Percentiles rank a stretch among this genome's conserved stretches.
These are phyloP conservation scores for Cantharis nigra DNA, from an alignment of 2,888 invertebrate genomes.

Conservation along the genomic window DNA sequence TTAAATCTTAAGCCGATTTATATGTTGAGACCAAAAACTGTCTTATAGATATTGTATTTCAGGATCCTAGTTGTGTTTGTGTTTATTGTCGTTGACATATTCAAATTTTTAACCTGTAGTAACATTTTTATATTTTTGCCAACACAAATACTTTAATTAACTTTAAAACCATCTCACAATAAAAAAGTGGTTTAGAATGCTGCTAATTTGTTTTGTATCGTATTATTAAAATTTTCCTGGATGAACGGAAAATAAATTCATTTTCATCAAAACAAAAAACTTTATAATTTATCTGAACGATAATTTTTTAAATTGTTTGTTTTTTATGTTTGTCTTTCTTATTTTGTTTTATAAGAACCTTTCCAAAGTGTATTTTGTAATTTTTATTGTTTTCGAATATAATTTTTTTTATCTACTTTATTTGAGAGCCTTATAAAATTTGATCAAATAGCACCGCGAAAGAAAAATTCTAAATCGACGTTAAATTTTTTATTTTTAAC, in stretches of 20 bases:
- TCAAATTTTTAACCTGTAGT: neutral
- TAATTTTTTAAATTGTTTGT: neutral
- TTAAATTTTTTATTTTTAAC: neutral
- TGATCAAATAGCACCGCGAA: neutral
- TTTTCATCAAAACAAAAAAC: neutral
- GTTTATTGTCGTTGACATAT: slow-evolving; percentile 14
- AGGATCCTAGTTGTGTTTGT: slow-evolving; percentile 15
- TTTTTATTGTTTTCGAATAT: neutral
- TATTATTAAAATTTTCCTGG: neutral
- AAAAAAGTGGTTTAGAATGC: neutral
- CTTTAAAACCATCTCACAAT: neutral
- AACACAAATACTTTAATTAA: neutral
- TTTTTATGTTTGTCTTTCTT: neutral
- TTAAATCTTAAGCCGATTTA: slow-evolving; percentile 31
- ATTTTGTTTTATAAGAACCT: neutral
- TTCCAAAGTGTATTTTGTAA: neutral
- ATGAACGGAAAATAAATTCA: neutral
- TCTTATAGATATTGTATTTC: slow-evolving; percentile 27
- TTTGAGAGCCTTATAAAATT: neutral
- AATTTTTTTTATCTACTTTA: neutral
- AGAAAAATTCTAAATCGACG: neutral
- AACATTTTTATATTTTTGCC: slow-evolving; percentile 6
- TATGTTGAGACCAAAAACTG: slow-evolving; percentile 22
- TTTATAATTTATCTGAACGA: neutral
- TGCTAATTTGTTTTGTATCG: neutral